Percentiles rank a stretch among this genome's conserved stretches.
These are phyloP conservation scores for Deilephila elpenor DNA, from an alignment of 2,888 invertebrate species.

Conservation along the genomic window DNA sequence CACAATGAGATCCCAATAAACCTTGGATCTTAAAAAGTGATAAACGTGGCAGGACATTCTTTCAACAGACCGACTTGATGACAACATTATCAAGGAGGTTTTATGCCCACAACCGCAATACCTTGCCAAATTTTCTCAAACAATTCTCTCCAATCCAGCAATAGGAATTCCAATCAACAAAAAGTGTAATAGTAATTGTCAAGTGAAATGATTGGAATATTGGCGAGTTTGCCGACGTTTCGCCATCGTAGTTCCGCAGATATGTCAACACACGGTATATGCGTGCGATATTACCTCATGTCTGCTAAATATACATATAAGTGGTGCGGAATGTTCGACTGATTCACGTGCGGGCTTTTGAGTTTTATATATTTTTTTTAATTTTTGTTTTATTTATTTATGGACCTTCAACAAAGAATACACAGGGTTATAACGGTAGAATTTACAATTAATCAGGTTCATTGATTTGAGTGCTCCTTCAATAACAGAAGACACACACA, in stretches of 20 bases:
- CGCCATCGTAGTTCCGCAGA: conserved; percentile 74
- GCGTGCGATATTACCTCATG: conserved; percentile 68
- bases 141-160: neutral
- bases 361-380: neutral
- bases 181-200: conserved; percentile 45
- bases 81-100: too few species aligned
- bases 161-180: neutral
- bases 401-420: too few species aligned
- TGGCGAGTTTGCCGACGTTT: conserved; percentile 61
- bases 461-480: too few species aligned
- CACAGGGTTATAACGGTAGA: too few species aligned
- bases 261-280: conserved; percentile 71
- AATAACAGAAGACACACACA: too few species aligned
- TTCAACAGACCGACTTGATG: too few species aligned
- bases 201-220: conserved; percentile 65
- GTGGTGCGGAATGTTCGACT: conserved; percentile 53
- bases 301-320: conserved; percentile 76
- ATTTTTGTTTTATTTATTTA: too few species aligned
- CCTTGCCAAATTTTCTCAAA: neutral
- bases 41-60: too few species aligned
- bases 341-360: conserved; percentile 35
- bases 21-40: too few species aligned
- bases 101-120: too few species aligned
- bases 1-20: too few species aligned
- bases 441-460: too few species aligned